phyloP scores from a whole-genome alignment of 2,888 invertebrate species.

The Patella caerulea region DNA sequence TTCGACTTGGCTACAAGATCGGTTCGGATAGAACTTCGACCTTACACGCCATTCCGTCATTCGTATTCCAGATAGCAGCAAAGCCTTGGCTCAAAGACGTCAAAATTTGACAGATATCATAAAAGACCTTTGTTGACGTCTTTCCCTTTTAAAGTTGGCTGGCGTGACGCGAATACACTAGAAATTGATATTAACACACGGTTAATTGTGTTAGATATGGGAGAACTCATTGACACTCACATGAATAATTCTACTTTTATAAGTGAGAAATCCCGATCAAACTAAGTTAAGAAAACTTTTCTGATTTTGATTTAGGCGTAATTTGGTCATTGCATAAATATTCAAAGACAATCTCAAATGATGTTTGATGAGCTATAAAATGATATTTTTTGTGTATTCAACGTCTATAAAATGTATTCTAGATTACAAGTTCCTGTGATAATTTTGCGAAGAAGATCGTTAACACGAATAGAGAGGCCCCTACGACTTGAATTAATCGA shows the following conservation, averaged over 20 bases:
- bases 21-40: constrained; percentile 4
- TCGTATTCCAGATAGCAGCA: background rate
- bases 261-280: no score
- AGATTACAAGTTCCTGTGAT: no score
- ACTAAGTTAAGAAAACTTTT: no score
- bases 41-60: constrained; percentile 10
- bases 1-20: constrained; percentile 7
- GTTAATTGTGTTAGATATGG: constrained; percentile 5
- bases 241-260: constrained; percentile 5
- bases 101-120: constrained; percentile 12
- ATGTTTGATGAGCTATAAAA: no score
- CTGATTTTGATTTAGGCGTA: no score
- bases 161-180: constrained; percentile 7
- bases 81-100: constrained; percentile 6
- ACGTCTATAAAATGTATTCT: no score
- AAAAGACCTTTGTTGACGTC: background rate
- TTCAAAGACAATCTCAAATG: no score
- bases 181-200: constrained; percentile 9
- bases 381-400: no score
- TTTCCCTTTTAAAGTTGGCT: constrained; percentile 5
- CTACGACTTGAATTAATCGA: no score
- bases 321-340: no score
- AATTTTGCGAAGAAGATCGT: no score
- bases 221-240: constrained; percentile 1
- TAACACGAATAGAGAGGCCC: no score